Evolutionary conservation across 2,888 invertebrate species (phyloP).

Genomic region (Thyatira batis): DNA sequence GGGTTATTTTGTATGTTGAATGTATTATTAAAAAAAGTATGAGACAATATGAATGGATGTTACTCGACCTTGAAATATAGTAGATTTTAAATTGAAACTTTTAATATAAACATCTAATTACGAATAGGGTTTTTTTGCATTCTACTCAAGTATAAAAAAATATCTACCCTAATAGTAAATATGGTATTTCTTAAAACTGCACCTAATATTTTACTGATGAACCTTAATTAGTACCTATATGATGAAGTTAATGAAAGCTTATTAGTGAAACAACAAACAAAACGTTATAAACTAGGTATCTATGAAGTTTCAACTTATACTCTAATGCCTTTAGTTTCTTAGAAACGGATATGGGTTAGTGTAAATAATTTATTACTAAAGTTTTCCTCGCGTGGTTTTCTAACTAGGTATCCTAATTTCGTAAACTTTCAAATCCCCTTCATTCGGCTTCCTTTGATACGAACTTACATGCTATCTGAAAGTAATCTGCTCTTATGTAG

Average conservation of each 20-base stretch:
- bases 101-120: too few species aligned
- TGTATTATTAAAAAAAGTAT: too few species aligned
- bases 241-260: neutral
- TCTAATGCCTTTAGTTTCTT: constrained; percentile 29
- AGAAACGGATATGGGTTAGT: constrained; percentile 31
- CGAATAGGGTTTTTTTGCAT: too few species aligned
- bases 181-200: neutral
- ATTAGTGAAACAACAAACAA: neutral
- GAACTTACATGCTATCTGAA: constrained; percentile 5
- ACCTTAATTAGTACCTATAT: neutral
- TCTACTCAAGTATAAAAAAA: too few species aligned
- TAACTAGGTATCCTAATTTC: constrained; percentile 35
- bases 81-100: too few species aligned
- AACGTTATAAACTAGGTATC: neutral
- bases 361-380: constrained; percentile 43
- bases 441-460: constrained; percentile 17
- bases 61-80: too few species aligned
- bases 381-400: constrained; percentile 37
- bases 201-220: too few species aligned
- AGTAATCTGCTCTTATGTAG: constrained; percentile 5
- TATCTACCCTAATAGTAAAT: too few species aligned
- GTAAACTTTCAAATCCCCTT: constrained; percentile 24
- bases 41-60: too few species aligned
- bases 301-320: constrained; percentile 1
- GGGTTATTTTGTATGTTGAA: too few species aligned